phyloP scores from a whole-genome alignment of 2,113 vertebrate species.

The Helogale parvula region DNA sequence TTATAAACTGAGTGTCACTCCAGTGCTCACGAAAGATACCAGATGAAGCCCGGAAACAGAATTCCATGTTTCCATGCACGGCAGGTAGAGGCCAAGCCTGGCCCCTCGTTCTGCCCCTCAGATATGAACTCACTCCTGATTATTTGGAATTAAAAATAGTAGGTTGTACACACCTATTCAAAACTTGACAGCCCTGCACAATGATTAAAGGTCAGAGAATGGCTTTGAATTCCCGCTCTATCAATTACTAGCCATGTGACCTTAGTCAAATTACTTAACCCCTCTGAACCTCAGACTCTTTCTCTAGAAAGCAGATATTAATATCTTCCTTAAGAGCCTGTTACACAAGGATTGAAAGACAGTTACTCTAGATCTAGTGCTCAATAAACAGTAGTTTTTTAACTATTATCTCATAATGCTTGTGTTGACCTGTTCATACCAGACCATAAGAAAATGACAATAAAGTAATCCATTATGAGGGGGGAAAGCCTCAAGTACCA shows the following conservation, averaged over 20 bases:
- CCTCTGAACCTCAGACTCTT: neutral
- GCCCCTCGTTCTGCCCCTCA: neutral
- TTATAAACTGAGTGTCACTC: neutral
- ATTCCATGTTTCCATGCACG: neutral
- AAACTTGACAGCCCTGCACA: neutral
- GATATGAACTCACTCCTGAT: neutral
- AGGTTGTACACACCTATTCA: neutral
- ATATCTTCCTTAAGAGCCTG: neutral
- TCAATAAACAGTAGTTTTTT: slow-evolving; percentile 39
- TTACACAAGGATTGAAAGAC: slow-evolving; percentile 40
- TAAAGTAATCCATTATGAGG: neutral
- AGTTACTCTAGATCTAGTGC: neutral
- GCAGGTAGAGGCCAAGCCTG: neutral
- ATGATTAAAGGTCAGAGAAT: slow-evolving; percentile 35
- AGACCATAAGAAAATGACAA: neutral
- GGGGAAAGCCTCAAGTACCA: neutral
- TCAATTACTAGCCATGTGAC: slow-evolving; percentile 5
- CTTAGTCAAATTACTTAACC: slow-evolving; percentile 51
- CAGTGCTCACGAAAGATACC: neutral
- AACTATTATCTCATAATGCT: neutral
- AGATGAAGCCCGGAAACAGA: neutral
- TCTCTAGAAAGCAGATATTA: slow-evolving; percentile 7
- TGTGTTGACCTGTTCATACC: neutral
- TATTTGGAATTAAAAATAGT: neutral
- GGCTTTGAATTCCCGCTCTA: neutral